A percentile compares a stretch with the other conserved stretches of the same genome.
Evolutionary conservation across 2,797 vertebrate species (phyloP).

Genomic region (Poeciliopsis gracilis): DNA sequence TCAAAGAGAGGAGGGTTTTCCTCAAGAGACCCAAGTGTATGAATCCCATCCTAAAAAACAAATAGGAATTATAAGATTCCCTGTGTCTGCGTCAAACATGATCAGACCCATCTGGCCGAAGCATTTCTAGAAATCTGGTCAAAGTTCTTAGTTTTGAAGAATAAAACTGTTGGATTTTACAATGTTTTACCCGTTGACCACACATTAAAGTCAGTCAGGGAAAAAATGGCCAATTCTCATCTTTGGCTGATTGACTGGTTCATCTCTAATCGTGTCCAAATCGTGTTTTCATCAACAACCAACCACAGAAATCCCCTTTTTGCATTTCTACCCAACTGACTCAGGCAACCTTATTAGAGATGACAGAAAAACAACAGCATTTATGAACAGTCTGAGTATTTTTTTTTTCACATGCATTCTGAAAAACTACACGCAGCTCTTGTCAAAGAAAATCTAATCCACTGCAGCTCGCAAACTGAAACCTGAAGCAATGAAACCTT

Average conservation of each 20-base stretch:
- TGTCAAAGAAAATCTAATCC: neutral
- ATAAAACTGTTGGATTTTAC: neutral
- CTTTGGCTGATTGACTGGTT: neutral
- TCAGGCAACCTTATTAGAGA: neutral
- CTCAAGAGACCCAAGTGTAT: neutral
- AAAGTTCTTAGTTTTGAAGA: neutral
- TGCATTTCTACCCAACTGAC: neutral
- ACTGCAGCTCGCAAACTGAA: neutral
- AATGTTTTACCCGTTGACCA: neutral
- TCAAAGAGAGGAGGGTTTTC: neutral
- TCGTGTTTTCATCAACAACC: neutral
- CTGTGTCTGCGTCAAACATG: neutral
- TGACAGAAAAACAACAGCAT: neutral
- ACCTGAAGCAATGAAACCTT: neutral
- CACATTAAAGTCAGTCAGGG: neutral
- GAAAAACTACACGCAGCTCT: neutral
- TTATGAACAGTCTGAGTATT: neutral
- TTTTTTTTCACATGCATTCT: neutral
- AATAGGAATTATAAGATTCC: neutral
- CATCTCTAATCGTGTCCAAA: neutral
- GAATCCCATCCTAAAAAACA: neutral
- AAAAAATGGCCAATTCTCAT: neutral
- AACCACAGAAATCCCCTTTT: slow-evolving; percentile 1
- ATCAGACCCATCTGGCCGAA: neutral
- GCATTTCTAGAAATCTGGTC: neutral